Evolutionary conservation across 2,797 vertebrate species (phyloP).

Genomic region (Brachyrhaphis roseni): DNA sequence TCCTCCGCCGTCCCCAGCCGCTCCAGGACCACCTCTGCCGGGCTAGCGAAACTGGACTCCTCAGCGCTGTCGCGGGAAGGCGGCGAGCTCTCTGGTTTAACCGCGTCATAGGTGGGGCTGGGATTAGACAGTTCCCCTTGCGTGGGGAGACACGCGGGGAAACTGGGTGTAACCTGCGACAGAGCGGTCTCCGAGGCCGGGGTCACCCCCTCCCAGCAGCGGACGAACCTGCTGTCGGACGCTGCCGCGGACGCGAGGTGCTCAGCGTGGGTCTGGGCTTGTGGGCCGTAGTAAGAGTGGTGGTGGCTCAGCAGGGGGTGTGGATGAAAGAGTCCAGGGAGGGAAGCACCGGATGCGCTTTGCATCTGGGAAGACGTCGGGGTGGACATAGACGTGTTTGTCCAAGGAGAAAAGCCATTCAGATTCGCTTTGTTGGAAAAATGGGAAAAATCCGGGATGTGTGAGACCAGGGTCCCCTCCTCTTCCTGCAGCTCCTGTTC

Average conservation of each 20-base stretch:
- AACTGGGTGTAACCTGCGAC: slow-evolving; percentile 51
- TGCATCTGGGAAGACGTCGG: slow-evolving; percentile 78
- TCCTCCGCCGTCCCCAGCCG: slow-evolving; percentile 87
- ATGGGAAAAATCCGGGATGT: slow-evolving; percentile 74
- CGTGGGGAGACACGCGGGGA: slow-evolving; percentile 73
- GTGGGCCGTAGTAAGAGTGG: slow-evolving; percentile 69
- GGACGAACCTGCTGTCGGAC: slow-evolving; percentile 86
- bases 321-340: slow-evolving; percentile 88
- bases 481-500: slow-evolving; percentile 63
- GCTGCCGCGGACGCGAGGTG: slow-evolving; percentile 83
- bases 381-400: slow-evolving; percentile 81
- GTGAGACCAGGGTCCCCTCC: slow-evolving; percentile 58
- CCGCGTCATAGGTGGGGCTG: slow-evolving; percentile 79
- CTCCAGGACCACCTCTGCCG: slow-evolving; percentile 86
- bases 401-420: slow-evolving; percentile 88
- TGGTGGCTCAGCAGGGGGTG: slow-evolving; percentile 75
- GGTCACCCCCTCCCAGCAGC: slow-evolving; percentile 88
- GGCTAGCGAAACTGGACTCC: slow-evolving; percentile 81
- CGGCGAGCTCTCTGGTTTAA: slow-evolving; percentile 83
- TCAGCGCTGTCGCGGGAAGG: slow-evolving; percentile 76
- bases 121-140: slow-evolving; percentile 56
- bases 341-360: slow-evolving; percentile 76
- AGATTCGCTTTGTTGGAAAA: slow-evolving; percentile 69
- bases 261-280: slow-evolving; percentile 68
- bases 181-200: slow-evolving; percentile 67